These are phyloP conservation scores for Protosalanx chinensis DNA, from an alignment of 2,797 vertebrate genomes.

Conservation along the genomic window DNA sequence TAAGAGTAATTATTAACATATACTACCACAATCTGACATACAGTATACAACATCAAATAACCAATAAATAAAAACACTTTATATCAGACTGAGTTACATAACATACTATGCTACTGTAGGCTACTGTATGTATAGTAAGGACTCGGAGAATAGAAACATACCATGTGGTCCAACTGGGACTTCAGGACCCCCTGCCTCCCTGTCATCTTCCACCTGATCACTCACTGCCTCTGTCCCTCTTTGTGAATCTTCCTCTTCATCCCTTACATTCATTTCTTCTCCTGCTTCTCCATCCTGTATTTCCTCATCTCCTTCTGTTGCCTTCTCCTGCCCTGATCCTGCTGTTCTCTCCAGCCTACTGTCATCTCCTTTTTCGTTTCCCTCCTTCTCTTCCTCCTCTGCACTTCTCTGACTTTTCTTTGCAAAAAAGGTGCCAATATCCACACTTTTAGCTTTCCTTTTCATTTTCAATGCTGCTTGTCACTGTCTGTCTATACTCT, in stretches of 20 bases:
- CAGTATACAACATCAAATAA: too few species aligned
- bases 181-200: neutral
- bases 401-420: constrained; percentile 4
- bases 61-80: too few species aligned
- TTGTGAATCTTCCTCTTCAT: neutral
- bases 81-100: neutral
- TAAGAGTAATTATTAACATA: too few species aligned
- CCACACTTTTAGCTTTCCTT: neutral
- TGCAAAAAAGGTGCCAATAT: neutral
- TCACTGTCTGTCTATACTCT: neutral
- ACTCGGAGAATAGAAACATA: neutral
- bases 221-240: neutral
- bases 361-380: neutral
- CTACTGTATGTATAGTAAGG: too few species aligned
- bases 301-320: neutral
- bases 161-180: neutral
- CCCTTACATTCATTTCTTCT: neutral
- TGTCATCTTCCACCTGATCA: neutral
- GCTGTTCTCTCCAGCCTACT: neutral
- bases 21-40: too few species aligned
- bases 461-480: neutral
- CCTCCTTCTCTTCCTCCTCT: constrained; percentile 4
- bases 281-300: neutral
- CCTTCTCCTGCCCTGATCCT: neutral
- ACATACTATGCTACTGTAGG: too few species aligned